Conservation (phyloP, 2,797 vertebrate genomes). For the Vespertilio murinus region DNA sequence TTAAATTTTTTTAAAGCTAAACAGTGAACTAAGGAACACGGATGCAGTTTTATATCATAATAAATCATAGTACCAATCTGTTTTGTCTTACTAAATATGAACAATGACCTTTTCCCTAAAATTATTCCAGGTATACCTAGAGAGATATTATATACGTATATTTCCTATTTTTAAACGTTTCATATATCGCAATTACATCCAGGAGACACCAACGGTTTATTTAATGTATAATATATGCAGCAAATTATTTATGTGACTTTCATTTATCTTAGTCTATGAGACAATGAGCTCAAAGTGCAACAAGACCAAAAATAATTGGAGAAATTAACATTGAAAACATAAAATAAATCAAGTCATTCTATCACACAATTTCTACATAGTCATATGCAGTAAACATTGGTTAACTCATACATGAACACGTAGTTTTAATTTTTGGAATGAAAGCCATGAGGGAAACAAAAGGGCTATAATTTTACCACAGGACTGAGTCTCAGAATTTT, state of each 20-base stretch:
- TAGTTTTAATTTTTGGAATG: background rate
- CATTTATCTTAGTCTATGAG: background rate
- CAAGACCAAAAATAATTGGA: background rate
- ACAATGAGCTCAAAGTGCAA: background rate
- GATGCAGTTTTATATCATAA: background rate
- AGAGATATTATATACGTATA: background rate
- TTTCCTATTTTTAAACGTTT: background rate
- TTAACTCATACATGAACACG: background rate
- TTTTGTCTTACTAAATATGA: conserved; percentile 1
- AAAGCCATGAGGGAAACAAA: background rate
- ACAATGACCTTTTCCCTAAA: background rate
- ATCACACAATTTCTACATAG: background rate
- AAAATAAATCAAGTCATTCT: background rate
- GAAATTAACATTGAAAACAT: background rate
- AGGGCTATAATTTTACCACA: background rate
- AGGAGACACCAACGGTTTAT: background rate
- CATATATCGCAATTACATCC: background rate
- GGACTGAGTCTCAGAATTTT: conserved; percentile 1
- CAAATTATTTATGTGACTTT: background rate
- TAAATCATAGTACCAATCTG: conserved; percentile 1
- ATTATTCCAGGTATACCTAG: background rate
- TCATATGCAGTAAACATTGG: background rate
- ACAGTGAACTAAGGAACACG: background rate
- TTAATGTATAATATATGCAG: background rate
- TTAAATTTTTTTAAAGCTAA: background rate